Base-by-base conservation (phyloP, 1,140 invertebrate species). In the Asobara japonica region DNA sequence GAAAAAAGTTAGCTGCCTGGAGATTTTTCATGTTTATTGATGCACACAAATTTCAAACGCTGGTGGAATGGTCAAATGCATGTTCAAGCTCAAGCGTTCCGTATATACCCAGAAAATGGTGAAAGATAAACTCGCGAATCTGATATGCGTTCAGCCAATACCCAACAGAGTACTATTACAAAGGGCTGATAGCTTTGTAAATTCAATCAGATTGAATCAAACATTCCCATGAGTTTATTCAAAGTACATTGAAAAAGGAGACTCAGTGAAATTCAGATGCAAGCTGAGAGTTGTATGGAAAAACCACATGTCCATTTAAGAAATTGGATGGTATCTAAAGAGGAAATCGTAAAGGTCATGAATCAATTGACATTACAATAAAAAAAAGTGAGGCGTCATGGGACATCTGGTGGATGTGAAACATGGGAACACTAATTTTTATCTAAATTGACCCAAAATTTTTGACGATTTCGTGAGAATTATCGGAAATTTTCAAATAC, bases 321-420 rank as follows among this genome's bases (percentile, higher is more conserved):
- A 45, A 45, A 45, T 45, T 45, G 41, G n/a, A 45, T 45, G 5
- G 13, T 4, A 16, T 13, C 2, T 18, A 45, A 45, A 45, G 18
- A 6, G 5, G n/a, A n/a, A 45, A 45, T 45, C 4, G 18, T 45
- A 13, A 45, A 45, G 18, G n/a, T 4, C 41, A 13, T 38, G 36
- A 38, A n/a, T 16, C 41, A 45, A 45, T 45, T 45, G n/a, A 51
- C 36, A 51, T 64, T 18, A 56, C n/a, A n/a, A n/a, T n/a, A n/a
- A n/a, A n/a, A n/a, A n/a, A n/a, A n/a, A n/a, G n/a, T n/a, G n/a
- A n/a, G n/a, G n/a, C n/a, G n/a, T n/a, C n/a, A n/a, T n/a, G n/a
- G n/a, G n/a, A n/a, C n/a, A n/a, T n/a, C n/a, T n/a, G n/a, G n/a
- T n/a, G n/a, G n/a, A n/a, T n/a, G n/a, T n/a, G n/a, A n/a, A n/a